Conservation (phyloP, 1,140 invertebrate genomes). For the Sycophila sp. region DNA sequence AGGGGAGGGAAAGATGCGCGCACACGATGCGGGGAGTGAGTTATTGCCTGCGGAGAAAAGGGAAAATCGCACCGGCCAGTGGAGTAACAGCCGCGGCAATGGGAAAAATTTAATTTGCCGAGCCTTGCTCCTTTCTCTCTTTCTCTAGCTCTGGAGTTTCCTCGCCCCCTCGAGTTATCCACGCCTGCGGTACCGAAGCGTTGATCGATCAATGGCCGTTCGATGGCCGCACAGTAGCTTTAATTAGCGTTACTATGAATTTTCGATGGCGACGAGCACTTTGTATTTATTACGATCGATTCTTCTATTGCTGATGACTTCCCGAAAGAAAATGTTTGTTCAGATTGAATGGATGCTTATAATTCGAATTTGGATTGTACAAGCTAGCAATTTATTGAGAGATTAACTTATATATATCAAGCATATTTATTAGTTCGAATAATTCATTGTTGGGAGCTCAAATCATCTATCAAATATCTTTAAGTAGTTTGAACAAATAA, state of each 20-base stretch:
- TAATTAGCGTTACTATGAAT: constrained; percentile 12
- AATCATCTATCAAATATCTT: too few species aligned
- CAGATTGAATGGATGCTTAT: not conserved
- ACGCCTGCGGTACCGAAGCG: not conserved
- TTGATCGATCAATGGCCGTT: not conserved
- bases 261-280: not conserved
- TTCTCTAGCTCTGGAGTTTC: not conserved
- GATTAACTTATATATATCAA: too few species aligned
- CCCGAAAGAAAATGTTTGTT: constrained; percentile 6
- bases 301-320: not conserved
- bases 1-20: not conserved
- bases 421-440: too few species aligned
- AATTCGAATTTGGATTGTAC: not conserved
- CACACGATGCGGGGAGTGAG: not conserved
- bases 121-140: not conserved
- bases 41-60: not conserved
- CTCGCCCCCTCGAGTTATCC: too few species aligned
- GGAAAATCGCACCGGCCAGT: constrained; percentile 21
- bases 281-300: not conserved
- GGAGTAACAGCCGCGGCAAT: not conserved
- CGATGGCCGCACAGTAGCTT: not conserved
- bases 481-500: too few species aligned
- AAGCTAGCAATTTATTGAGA: too few species aligned
- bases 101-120: constrained; percentile 32
- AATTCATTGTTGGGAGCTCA: too few species aligned